Conservation (phyloP, 2,888 invertebrate species). For the Microlaimidae sp. region DNA sequence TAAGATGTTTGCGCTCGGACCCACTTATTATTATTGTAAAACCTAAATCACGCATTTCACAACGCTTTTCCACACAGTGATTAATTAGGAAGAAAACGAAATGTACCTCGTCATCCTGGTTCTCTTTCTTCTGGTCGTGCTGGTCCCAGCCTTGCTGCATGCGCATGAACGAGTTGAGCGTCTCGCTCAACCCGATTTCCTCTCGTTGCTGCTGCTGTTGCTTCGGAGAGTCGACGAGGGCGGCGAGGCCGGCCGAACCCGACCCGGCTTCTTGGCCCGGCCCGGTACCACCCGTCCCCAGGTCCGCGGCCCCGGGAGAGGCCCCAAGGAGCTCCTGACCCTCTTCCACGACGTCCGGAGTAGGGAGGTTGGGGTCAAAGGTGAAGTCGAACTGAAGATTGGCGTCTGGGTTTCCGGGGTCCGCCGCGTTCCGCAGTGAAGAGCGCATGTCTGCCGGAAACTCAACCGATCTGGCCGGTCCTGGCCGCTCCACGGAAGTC, state of each 20-base stretch:
- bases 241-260: background rate
- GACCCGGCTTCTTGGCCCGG: no score
- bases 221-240: background rate
- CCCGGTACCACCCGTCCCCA: no score
- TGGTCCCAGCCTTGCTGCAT: no score
- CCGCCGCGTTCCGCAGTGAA: background rate
- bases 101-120: no score
- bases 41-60: no score
- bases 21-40: no score
- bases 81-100: no score
- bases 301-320: background rate
- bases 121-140: no score
- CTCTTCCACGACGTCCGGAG: background rate
- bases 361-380: conserved; percentile 50
- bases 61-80: no score
- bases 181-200: no score
- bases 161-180: no score
- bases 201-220: conserved; percentile 4
- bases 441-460: background rate
- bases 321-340: background rate
- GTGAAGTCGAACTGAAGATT: conserved; percentile 78
- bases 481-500: background rate
- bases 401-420: conserved; percentile 53
- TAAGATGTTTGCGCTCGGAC: no score
- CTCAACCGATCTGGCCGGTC: background rate